phyloP scores from a whole-genome alignment of 2,888 invertebrate genomes.

The Uloborus plumipes region DNA sequence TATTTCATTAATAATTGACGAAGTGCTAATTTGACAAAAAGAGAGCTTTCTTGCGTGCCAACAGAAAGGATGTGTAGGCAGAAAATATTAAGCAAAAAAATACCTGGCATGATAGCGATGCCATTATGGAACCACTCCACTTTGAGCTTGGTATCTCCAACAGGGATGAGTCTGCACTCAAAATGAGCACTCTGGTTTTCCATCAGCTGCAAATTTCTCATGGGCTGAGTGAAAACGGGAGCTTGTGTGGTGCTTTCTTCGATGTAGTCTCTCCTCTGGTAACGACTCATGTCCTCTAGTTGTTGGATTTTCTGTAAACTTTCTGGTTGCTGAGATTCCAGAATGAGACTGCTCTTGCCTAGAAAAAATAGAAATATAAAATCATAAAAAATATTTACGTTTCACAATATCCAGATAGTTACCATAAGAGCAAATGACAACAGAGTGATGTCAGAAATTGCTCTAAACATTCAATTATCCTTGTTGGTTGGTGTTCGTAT shows the following conservation, averaged over 20 bases:
- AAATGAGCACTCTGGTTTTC: conserved; percentile 96
- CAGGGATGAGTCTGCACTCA: conserved; percentile 80
- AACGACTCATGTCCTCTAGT: conserved; percentile 85
- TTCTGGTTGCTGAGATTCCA: conserved; percentile 92
- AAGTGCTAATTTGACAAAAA: too few relatives aligned
- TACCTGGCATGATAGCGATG: conserved; percentile 68
- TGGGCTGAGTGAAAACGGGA: conserved; percentile 94
- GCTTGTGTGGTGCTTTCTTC: conserved; percentile 63
- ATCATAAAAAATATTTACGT: background rate
- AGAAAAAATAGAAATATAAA: background rate
- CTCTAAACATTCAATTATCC: too few relatives aligned
- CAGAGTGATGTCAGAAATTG: background rate
- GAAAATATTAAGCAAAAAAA: too few relatives aligned
- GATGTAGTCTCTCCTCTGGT: conserved; percentile 52
- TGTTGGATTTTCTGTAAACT: conserved; percentile 92
- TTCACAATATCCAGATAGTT: background rate
- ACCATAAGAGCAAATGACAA: background rate
- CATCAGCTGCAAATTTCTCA: conserved; percentile 76
- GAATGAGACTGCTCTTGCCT: conserved; percentile 78
- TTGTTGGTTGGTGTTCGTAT: too few relatives aligned
- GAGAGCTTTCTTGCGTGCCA: too few relatives aligned
- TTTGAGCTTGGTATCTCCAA: conserved; percentile 88
- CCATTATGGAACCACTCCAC: conserved; percentile 72
- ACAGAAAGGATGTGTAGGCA: too few relatives aligned
- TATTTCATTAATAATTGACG: too few relatives aligned